Percentiles rank a stretch among this genome's conserved stretches.
Evolutionary conservation across 2,797 vertebrate species (phyloP).

Genomic region (Pelodytes ibericus): DNA sequence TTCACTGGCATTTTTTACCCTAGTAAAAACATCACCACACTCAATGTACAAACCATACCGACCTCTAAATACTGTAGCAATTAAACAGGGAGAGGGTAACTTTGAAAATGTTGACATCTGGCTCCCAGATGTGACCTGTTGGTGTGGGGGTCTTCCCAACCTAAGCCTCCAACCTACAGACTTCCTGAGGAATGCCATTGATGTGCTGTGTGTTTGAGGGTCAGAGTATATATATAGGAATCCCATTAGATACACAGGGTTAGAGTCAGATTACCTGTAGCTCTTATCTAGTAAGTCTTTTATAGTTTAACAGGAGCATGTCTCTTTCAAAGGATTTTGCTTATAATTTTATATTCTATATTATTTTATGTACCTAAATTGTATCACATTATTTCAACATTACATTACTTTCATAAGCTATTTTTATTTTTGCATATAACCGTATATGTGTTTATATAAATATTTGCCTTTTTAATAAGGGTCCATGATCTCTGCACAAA

Average conservation of each 20-base stretch:
- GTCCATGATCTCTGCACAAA: no score
- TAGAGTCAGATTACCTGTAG: conserved; percentile 28
- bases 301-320: no score
- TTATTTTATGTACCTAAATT: no score
- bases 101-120: conserved; percentile 33
- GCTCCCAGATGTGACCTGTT: conserved; percentile 44
- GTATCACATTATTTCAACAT: no score
- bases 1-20: background rate
- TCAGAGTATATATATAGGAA: background rate
- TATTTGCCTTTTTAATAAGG: no score
- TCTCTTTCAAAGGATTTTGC: no score
- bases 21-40: background rate
- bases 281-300: no score
- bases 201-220: conserved; percentile 15
- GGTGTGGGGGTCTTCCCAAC: conserved; percentile 29
- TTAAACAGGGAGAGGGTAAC: background rate
- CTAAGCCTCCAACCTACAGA: conserved; percentile 28
- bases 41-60: background rate
- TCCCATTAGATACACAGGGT: background rate
- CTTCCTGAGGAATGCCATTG: conserved; percentile 50
- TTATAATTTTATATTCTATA: no score
- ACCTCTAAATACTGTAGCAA: background rate
- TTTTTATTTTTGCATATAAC: no score
- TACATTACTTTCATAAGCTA: no score
- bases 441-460: no score